Conservation (phyloP, 2,888 invertebrate genomes). For the Neocrepidodera transversa region DNA sequence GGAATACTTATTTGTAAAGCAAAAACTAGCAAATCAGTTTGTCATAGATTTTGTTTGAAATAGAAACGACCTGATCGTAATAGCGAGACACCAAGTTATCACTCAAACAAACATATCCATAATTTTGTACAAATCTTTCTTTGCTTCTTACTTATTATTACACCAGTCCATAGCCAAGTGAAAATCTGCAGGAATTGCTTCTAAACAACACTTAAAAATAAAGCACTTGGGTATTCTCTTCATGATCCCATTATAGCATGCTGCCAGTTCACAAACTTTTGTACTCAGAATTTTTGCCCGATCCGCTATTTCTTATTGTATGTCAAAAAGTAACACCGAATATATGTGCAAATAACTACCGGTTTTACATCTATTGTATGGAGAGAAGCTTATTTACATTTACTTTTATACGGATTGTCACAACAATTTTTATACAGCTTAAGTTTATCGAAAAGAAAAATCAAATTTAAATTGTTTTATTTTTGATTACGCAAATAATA, state of each 20-base stretch:
- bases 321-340: slow-evolving; percentile 56
- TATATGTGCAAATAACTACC: slow-evolving; percentile 55
- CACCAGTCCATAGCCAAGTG: slow-evolving; percentile 56
- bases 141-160: slow-evolving; percentile 46
- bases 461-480: too few relatives aligned
- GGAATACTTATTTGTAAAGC: too few relatives aligned
- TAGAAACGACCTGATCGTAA: not conserved
- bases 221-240: slow-evolving; percentile 60
- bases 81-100: slow-evolving; percentile 15
- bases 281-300: slow-evolving; percentile 56
- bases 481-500: too few relatives aligned
- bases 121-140: too few relatives aligned
- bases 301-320: slow-evolving; percentile 54
- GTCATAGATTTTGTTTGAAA: too few relatives aligned
- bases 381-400: slow-evolving; percentile 57
- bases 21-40: too few relatives aligned
- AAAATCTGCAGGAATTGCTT: slow-evolving; percentile 60
- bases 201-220: slow-evolving; percentile 57
- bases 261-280: slow-evolving; percentile 57
- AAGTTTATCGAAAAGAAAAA: too few relatives aligned
- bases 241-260: slow-evolving; percentile 57
- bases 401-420: too few relatives aligned
- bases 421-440: too few relatives aligned
- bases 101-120: too few relatives aligned
- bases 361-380: slow-evolving; percentile 56